These are phyloP conservation scores for Notiomystis cincta DNA, from an alignment of 2,113 vertebrate genomes.

Conservation along the genomic window DNA sequence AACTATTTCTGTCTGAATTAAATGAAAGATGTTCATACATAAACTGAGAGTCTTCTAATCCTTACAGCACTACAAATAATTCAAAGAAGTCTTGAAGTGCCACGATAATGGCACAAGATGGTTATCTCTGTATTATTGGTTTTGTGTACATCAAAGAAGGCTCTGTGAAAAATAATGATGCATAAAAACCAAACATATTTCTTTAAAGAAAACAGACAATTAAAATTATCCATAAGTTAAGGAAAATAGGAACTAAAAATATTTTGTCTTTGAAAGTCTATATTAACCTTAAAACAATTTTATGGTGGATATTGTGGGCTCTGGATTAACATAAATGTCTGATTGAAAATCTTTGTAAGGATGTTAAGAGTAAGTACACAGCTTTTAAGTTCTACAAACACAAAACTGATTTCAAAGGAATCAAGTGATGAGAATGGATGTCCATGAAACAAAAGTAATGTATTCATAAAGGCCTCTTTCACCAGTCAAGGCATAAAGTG, in stretches of 20 bases:
- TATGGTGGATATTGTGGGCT: constrained; percentile 26
- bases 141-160: constrained; percentile 33
- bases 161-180: not conserved
- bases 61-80: not conserved
- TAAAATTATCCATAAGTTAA: not conserved
- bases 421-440: not conserved
- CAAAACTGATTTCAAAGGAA: constrained; percentile 37
- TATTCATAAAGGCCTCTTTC: not conserved
- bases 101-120: not conserved
- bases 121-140: constrained; percentile 18
- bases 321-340: constrained; percentile 6
- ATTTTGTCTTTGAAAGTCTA: constrained; percentile 26
- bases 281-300: constrained; percentile 45
- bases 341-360: constrained; percentile 30
- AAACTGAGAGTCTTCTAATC: not conserved
- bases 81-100: constrained; percentile 38
- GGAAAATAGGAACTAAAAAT: not conserved
- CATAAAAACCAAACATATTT: not conserved
- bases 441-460: not conserved
- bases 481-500: not conserved
- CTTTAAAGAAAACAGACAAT: not conserved
- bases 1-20: not conserved
- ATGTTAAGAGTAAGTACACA: constrained; percentile 20
- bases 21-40: not conserved
- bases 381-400: not conserved